Conservation (phyloP, 2,113 vertebrate species). For the Ifrita kowaldi region DNA sequence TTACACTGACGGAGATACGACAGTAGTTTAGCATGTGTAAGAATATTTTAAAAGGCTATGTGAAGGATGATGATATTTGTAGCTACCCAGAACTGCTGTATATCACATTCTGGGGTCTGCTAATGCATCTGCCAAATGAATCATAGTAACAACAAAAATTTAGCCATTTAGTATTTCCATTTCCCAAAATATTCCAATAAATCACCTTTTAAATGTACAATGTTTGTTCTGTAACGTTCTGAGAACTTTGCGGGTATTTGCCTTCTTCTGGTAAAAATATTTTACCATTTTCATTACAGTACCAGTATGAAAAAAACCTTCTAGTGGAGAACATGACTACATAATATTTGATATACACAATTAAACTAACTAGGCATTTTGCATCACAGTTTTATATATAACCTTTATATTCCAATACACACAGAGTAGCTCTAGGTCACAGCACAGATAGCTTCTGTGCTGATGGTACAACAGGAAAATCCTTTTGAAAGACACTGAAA, state of each 20-base stretch:
- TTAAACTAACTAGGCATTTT: background rate
- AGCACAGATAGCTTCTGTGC: background rate
- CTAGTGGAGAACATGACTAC: background rate
- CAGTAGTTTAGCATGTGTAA: background rate
- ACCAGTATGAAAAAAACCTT: background rate
- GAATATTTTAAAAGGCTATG: background rate
- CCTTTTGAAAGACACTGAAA: background rate
- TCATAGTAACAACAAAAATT: background rate
- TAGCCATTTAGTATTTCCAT: background rate
- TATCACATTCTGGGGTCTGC: background rate
- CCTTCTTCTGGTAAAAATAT: background rate
- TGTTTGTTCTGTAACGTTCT: background rate
- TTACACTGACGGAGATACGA: background rate
- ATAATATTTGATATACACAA: background rate
- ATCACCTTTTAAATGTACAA: background rate
- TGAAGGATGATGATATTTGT: background rate
- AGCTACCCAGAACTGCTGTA: background rate
- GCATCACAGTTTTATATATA: background rate
- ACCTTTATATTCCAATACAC: background rate
- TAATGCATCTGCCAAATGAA: background rate
- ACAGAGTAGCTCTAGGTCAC: background rate
- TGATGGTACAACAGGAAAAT: background rate
- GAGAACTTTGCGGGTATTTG: background rate
- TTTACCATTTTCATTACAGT: background rate
- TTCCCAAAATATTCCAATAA: background rate